These are phyloP conservation scores for Aphelocoma coerulescens DNA, from an alignment of 2,113 vertebrate genomes.

Conservation along the genomic window DNA sequence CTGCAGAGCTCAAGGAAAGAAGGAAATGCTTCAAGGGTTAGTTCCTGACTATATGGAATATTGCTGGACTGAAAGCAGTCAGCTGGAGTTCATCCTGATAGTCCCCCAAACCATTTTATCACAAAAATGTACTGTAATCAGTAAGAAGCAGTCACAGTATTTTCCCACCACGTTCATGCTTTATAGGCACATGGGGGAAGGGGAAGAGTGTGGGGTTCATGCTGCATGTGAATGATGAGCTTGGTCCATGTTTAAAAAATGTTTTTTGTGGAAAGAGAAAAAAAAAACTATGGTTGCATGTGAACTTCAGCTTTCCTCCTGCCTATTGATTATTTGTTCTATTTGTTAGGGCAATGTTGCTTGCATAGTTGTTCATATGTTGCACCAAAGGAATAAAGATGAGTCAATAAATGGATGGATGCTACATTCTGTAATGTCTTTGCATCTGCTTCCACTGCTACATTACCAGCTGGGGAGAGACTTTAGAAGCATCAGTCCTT, in stretches of 20 bases:
- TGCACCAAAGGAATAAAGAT: background rate
- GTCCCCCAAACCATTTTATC: conserved; percentile 18
- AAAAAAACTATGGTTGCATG: background rate
- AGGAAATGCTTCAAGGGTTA: conserved; percentile 29
- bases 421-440: background rate
- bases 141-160: background rate
- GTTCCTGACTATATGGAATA: conserved; percentile 23
- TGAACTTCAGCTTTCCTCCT: background rate
- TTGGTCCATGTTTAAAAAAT: background rate
- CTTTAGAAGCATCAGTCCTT: background rate
- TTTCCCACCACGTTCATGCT: conserved; percentile 13
- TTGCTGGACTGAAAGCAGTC: background rate
- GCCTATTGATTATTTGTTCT: background rate
- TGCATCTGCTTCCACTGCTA: background rate
- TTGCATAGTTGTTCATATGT: background rate
- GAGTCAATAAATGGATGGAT: background rate
- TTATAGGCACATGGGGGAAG: background rate
- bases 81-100: conserved; percentile 48
- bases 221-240: background rate
- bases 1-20: background rate
- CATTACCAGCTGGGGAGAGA: background rate
- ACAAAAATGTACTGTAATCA: conserved; percentile 23
- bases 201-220: background rate
- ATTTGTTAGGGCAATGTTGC: background rate
- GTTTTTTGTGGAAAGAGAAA: background rate